Base-by-base conservation (phyloP, 2,888 invertebrate genomes). In the Acronicta aceris region DNA sequence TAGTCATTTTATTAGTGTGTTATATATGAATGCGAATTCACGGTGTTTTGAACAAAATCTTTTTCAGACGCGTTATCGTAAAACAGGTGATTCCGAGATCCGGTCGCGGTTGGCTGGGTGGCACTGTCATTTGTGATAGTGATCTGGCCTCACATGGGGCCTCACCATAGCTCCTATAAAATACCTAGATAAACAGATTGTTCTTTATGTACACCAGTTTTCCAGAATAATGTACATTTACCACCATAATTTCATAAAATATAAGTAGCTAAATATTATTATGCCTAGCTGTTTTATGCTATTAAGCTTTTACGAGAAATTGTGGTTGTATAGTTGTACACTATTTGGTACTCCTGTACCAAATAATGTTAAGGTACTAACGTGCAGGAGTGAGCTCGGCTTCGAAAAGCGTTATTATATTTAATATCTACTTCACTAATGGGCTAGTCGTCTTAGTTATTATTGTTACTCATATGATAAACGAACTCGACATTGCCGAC, bases 131-230 rank as follows among this genome's bases (percentile, higher is more conserved):
- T 57, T 52, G 58, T 58, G 79, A 78, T 72, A 71, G 54, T 53
- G 45, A 77, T 78, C 81, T 72, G 71, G 70, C 68, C 68, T 73
- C 68, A 69, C 59, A 58, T 51, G 49, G 73, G 73, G 43, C 68
- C 54, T 61, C 52, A 61, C 33, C 53, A 56, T 41, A 56, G 40
- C 40, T 53, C 12, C 30, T 30, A 65, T 49, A 45, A 10, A 15
- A 15, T 45, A 27, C 6, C 38, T 38, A 38, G 38, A 38, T 38
- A 13, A 36, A 33, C 5, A 36, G 13, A 36, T 36, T 36, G 12
- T 12, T 33, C 33, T 36, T 13, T 36, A 13, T 36, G 7, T 36
- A 36, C 36, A 13, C 7, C 36, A 36, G 13, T 13, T 13, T 13
- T n/a, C 38, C n/a, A 38, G 38, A 38, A 38, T n/a, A 38, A 12